Percentiles rank a stretch among this genome's conserved stretches.
phyloP scores from a whole-genome alignment of 2,797 vertebrate species.

The Spinus olivaceus region DNA sequence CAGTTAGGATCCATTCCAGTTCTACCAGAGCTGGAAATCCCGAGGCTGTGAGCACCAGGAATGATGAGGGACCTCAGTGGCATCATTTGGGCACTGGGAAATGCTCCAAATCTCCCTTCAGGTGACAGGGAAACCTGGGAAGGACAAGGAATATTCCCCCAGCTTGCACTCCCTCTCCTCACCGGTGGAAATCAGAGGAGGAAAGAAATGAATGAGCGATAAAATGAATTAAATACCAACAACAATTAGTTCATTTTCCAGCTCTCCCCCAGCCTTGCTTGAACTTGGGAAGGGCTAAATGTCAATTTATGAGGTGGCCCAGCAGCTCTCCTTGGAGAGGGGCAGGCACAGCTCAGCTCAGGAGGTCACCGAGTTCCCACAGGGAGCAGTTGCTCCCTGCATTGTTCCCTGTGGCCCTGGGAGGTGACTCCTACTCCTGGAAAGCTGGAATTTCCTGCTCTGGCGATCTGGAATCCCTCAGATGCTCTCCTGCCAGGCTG shows the following conservation, averaged over 20 bases:
- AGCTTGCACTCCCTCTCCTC: neutral
- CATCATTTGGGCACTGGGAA: neutral
- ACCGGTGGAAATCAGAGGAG: neutral
- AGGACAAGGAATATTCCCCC: neutral
- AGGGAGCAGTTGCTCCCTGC: neutral
- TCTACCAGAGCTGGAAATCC: neutral
- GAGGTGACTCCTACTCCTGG: neutral
- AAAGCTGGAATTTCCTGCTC: slow-evolving; percentile 48
- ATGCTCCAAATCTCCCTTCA: neutral
- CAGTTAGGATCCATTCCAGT: neutral
- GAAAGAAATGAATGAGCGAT: neutral
- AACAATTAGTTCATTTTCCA: neutral
- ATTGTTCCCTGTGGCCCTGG: neutral
- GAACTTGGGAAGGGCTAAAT: neutral
- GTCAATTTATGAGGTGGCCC: neutral
- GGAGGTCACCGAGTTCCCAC: neutral
- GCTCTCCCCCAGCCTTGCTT: neutral
- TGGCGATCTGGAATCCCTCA: neutral
- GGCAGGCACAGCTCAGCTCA: neutral
- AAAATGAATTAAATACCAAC: neutral
- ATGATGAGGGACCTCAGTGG: neutral
- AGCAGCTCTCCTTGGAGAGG: neutral
- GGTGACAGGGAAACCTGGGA: neutral
- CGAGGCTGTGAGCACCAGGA: neutral
- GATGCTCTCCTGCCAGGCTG: neutral